phyloP scores from a whole-genome alignment of 2,113 vertebrate species.

The Macquaria ambigua region DNA sequence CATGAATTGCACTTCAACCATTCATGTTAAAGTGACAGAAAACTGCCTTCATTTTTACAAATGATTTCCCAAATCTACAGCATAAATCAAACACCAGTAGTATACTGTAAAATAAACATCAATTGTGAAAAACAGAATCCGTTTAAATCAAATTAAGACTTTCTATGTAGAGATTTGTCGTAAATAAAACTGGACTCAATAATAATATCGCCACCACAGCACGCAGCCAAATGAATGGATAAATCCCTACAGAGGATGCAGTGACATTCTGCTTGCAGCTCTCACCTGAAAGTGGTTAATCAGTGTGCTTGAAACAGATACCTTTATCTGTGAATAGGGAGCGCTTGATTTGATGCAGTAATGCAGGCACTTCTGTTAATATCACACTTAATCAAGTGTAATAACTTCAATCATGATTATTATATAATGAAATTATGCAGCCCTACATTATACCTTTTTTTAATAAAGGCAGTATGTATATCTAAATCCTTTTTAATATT shows the following conservation, averaged over 20 bases:
- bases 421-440: not conserved
- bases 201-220: not conserved
- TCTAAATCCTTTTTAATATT: conserved; percentile 12
- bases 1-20: not conserved
- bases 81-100: not conserved
- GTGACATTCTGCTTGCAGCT: not conserved
- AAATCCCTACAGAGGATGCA: not conserved
- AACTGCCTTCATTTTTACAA: not conserved
- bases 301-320: not conserved
- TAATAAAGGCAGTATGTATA: not conserved
- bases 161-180: not conserved
- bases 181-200: not conserved
- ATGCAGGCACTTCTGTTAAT: not conserved
- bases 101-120: not conserved
- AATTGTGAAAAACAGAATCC: not conserved
- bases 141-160: not conserved
- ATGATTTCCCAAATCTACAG: not conserved
- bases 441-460: not conserved
- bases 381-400: conserved; percentile 20
- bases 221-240: not conserved
- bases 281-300: not conserved
- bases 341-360: conserved; percentile 25
- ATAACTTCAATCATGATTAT: conserved; percentile 13
- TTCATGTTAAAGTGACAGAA: not conserved
- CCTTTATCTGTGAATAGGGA: conserved; percentile 8